Evolutionary conservation across 1,140 invertebrate genomes (phyloP).

Genomic region (Drosophila parvula): DNA sequence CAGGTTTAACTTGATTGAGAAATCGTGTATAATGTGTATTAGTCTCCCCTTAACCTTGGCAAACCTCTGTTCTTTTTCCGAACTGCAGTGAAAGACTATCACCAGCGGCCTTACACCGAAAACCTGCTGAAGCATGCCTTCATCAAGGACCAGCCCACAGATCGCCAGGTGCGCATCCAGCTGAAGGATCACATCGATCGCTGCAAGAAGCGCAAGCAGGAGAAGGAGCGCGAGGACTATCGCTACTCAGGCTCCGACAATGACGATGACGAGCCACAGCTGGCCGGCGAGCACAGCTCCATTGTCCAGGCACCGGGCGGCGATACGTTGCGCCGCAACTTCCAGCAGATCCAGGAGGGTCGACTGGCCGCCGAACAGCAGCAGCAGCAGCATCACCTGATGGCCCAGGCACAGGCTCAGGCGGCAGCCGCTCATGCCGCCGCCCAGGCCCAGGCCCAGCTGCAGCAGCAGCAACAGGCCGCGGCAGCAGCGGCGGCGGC

Average conservation of each 20-base stretch:
- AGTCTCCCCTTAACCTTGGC: background rate
- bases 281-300: constrained; percentile 94
- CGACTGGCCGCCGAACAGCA: constrained; percentile 86
- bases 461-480: constrained; percentile 73
- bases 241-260: constrained; percentile 94
- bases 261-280: constrained; percentile 93
- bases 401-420: constrained; percentile 71
- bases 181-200: constrained; percentile 99
- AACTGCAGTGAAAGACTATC: constrained; percentile 96
- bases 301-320: constrained; percentile 95
- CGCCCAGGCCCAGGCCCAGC: constrained; percentile 75
- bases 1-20: background rate
- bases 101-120: constrained; percentile 98
- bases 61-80: background rate
- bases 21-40: background rate
- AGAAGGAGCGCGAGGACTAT: constrained; percentile 93
- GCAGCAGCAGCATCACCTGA: constrained; percentile 75
- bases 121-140: constrained; percentile 98
- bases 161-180: constrained; percentile 98
- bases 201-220: constrained; percentile 96
- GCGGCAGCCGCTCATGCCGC: constrained; percentile 84
- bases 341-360: constrained; percentile 98
- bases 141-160: constrained; percentile 98
- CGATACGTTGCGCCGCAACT: constrained; percentile 96
- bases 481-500: constrained; percentile 82